Evolutionary conservation across 2,888 invertebrate genomes (phyloP).

Genomic region (Caenorhabditis becei): DNA sequence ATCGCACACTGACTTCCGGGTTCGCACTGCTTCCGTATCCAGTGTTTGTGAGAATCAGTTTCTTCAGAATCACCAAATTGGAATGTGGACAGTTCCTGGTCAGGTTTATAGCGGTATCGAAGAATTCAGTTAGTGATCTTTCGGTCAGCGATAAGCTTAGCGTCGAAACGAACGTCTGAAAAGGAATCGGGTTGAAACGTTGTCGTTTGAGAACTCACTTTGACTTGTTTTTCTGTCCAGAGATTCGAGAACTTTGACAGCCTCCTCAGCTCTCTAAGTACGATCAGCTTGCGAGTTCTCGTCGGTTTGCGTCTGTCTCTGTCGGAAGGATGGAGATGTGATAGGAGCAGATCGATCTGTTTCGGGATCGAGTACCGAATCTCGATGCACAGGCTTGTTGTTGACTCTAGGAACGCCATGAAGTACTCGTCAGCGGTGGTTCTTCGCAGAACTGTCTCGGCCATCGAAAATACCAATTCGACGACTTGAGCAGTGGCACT

Average conservation of each 20-base stretch:
- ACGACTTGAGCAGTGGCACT: constrained; percentile 45
- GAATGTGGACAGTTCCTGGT: constrained; percentile 25
- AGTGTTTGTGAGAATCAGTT: constrained; percentile 20
- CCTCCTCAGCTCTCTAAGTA: constrained; percentile 49
- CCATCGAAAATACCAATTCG: constrained; percentile 55
- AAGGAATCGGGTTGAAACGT: background rate
- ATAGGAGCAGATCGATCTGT: constrained; percentile 47
- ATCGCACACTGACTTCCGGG: constrained; percentile 47
- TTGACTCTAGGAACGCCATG: constrained; percentile 51
- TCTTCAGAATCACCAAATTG: constrained; percentile 30
- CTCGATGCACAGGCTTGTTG: constrained; percentile 64
- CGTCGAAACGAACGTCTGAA: constrained; percentile 22
- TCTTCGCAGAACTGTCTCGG: constrained; percentile 43
- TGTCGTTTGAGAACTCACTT: constrained; percentile 27
- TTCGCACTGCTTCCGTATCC: constrained; percentile 35
- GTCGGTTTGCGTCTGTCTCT: background rate
- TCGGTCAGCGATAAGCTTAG: constrained; percentile 25
- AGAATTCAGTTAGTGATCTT: constrained; percentile 15
- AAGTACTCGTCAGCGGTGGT: constrained; percentile 44
- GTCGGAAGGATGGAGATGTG: constrained; percentile 10
- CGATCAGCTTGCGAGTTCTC: constrained; percentile 6
- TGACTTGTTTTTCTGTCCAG: constrained; percentile 69
- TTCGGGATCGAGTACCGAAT: constrained; percentile 63
- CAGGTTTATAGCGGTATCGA: constrained; percentile 39
- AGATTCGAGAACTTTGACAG: constrained; percentile 66